Base-by-base conservation (phyloP, 2,113 vertebrate genomes). In the Brachypodius melanocephalos region DNA sequence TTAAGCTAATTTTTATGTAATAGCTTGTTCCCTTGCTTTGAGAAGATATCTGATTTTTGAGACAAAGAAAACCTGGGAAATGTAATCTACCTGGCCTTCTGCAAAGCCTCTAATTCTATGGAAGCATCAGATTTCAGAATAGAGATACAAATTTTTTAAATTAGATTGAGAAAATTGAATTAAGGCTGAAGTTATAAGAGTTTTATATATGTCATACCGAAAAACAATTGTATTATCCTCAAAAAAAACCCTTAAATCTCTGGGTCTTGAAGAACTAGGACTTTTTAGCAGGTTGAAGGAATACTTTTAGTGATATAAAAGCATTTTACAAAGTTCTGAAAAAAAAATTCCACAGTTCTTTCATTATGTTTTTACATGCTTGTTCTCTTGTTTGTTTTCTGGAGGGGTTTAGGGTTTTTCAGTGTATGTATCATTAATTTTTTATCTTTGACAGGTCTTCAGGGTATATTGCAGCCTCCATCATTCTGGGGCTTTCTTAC, bases 271-370 rank as follows among this genome's bases (percentile, higher is more conserved):
- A 90, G 14, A 66, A 77, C 3, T 19, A 6, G 2, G 8, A 0
- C 2, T 74, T 84, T 86, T 77, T n/a, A 69, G 2, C 4, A 69
- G 6, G 12, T 10, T 52, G 21, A 86, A 85, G 17, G 86, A 31
- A 28, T 45, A 26, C 17, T 45, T 46, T 66, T 46, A 58, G 22
- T 42, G 2, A 40, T 21, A 42, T 8, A 45, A 89, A 88, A 80
- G 10, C 6, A 34, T 62, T 58, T 66, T 31, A 28, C 1, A 26
- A 57, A 42, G 7, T 22, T 57, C 1, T 61, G 9, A 80, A 89
- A 79, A 19, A 77, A 20, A 42, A 14, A 0, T 68, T 29, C 16
- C 6, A 25, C 29, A 43, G 2, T 16, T 49, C 0, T 40, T 82
- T 31, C 8, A 15, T 49, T 14, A 22, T 9, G 38, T 67, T 45